Percentiles rank a stretch among this genome's conserved stretches.
Conservation (phyloP, 2,113 vertebrate genomes). For the Gobiocypris rarus region DNA sequence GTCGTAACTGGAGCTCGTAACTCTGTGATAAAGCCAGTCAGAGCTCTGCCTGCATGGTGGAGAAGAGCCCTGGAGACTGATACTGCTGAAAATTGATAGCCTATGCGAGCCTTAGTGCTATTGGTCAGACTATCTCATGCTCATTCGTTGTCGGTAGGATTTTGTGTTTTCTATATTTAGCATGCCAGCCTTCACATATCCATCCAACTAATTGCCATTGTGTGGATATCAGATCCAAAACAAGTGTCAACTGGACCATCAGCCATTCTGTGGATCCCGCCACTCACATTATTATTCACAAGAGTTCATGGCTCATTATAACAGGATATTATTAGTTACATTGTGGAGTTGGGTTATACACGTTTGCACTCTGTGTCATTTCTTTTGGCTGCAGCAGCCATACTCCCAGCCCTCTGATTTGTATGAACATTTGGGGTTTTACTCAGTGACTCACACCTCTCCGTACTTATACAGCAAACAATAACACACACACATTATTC, state of each 20-base stretch:
- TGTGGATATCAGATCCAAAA: slow-evolving; percentile 38
- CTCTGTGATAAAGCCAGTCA: slow-evolving; percentile 65
- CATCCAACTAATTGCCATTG: slow-evolving; percentile 61
- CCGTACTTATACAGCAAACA: slow-evolving; percentile 56
- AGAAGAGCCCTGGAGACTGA: slow-evolving; percentile 60
- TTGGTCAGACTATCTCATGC: slow-evolving; percentile 59
- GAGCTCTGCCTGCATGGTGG: slow-evolving; percentile 60
- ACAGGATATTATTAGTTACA: slow-evolving; percentile 70
- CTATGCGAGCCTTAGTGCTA: slow-evolving; percentile 38
- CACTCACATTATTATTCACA: slow-evolving; percentile 55
- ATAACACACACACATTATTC: slow-evolving; percentile 50
- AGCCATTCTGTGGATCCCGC: slow-evolving; percentile 20
- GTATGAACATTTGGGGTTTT: slow-evolving; percentile 56
- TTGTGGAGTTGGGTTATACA: slow-evolving; percentile 55
- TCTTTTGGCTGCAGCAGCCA: slow-evolving; percentile 55
- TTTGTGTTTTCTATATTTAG: slow-evolving; percentile 65
- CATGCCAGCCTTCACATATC: slow-evolving; percentile 61
- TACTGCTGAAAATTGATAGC: slow-evolving; percentile 61
- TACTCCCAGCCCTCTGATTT: background rate
- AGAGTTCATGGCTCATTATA: slow-evolving; percentile 72
- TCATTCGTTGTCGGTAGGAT: slow-evolving; percentile 63
- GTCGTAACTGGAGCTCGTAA: slow-evolving; percentile 70
- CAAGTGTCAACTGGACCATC: slow-evolving; percentile 21
- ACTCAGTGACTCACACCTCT: slow-evolving; percentile 38
- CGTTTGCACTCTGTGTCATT: slow-evolving; percentile 63